phyloP scores from a whole-genome alignment of 2,888 invertebrate genomes.

The Amphipoea lucens region DNA sequence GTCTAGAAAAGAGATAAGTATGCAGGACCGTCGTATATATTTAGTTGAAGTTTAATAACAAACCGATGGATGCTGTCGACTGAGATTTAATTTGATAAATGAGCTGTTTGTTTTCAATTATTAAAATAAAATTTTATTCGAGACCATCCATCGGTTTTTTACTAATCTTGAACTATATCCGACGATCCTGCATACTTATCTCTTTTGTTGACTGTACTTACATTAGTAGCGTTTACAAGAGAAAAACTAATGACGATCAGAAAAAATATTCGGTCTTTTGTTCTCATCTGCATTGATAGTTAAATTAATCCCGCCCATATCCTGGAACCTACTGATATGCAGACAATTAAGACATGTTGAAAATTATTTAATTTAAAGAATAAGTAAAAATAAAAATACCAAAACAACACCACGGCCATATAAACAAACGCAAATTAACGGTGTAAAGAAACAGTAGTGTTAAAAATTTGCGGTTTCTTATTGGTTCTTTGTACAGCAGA shows the following conservation, averaged over 20 bases:
- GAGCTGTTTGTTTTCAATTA: too few relatives aligned
- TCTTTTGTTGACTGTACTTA: neutral
- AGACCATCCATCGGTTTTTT: too few relatives aligned
- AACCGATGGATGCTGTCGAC: too few relatives aligned
- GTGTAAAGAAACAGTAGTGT: neutral
- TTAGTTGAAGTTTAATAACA: too few relatives aligned
- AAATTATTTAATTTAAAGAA: neutral
- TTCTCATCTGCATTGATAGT: neutral
- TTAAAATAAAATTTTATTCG: too few relatives aligned
- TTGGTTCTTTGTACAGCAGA: constrained; percentile 29
- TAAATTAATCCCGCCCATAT: neutral
- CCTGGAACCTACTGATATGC: neutral
- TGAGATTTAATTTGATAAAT: too few relatives aligned
- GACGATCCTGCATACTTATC: too few relatives aligned
- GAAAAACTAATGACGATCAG: neutral
- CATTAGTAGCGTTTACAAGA: neutral
- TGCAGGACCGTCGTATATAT: too few relatives aligned
- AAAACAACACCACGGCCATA: neutral
- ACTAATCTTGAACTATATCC: too few relatives aligned
- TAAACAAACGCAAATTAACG: neutral
- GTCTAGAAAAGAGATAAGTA: too few relatives aligned
- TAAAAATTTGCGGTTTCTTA: neutral
- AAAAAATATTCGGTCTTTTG: neutral
- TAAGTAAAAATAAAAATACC: neutral
- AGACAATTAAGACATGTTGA: neutral